Evolutionary conservation across 2,888 invertebrate species (phyloP), one percentile per base, ranked within the genome.

Genomic region (Aleiodes testaceus): DNA sequence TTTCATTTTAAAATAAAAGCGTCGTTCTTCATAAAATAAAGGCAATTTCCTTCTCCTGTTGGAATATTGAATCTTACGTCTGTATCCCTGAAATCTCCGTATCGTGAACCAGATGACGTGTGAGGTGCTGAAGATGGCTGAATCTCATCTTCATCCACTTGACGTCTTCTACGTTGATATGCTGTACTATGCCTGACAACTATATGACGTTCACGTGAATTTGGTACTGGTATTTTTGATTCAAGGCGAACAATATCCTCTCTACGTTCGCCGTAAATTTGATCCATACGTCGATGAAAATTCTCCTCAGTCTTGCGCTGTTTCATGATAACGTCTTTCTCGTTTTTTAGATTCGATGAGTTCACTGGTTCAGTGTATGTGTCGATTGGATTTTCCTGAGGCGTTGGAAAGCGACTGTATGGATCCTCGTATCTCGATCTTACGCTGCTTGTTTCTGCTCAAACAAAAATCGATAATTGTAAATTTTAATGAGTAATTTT

Each of bases 181-280:
- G 71, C 71, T 36, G 71, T 72, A 64, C 64, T 72, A 52, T 72
- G 71, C 45, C 71, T 63, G 16, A 72, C 67, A 53, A 67, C 70
- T 50, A 69, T 75, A 61, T 72, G 70, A 26, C 75, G 75, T 59
- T 78, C 77, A 6, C 77, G 70, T n/a, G 74, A 70, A 47, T 77
- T 76, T 6, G 75, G 61, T 42, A 79, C 69, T 3, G 79, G 79
- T 47, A 79, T 79, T 64, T 76, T 70, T 7, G 79, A 79, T 70
- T 79, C 79, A 45, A 76, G 67, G 71, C 74, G 74, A 26, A 63
- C 63, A 59, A 63, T 67, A 42, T 77, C 74, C 50, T 73, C 75
- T 65, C 75, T 64, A 50, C 74, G 66, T 12, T 76, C 75, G 30
- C 72, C 72, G 50, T 76, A 76, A 75, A 76, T 78, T 69, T 78